Evolutionary conservation across 2,797 vertebrate species (phyloP), one percentile per base, ranked within the genome.

Genomic region (Meriones psammophilus): DNA sequence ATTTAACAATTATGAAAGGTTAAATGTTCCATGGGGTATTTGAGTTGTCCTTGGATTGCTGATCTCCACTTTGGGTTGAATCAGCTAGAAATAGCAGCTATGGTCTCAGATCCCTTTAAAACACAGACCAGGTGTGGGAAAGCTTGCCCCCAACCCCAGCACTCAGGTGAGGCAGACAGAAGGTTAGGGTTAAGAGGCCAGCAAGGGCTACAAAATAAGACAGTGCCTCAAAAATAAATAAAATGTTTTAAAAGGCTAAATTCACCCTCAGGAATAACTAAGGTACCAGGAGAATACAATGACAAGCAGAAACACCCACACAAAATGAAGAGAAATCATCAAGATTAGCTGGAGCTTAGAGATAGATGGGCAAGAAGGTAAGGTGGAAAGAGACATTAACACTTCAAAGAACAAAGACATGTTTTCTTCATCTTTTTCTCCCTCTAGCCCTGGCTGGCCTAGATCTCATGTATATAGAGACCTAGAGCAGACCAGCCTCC

Each of bases 1-100:
- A 84, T 18, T 85, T 89, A 92, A 22, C 36, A 76, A 96, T 2
- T 84, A 14, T 50, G 64, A 92, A 91, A 95, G 74, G 14, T 10
- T 22, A 93, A 71, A 3, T 20, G 28, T 56, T 85, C 36, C 64
- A 93, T 8, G 68, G 26, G 20, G 18, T 39, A 90, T 64, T 18
- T 71, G 4, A 94, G 88, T 30, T 85, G 22, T 91, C 69, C 92
- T 92, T 60, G 83, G 39, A 84, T 60, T 85, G 68, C 84, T 90
- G 28, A 95, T 33, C 81, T 92, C 86, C n/a, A 83, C 50, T 81
- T 39, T 89, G 46, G 46, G 13, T 33, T 87, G 2, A 83, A 50
- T 58, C n/a, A 78, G 33, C 42, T 80, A 89, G 94, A 97, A 95
- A 80, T 7, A 91, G 68, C 14, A 77, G 30, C 18, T 79, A 62